Conservation (phyloP, 92 coral and sea anemone genomes). For the Siderastrea siderea region DNA sequence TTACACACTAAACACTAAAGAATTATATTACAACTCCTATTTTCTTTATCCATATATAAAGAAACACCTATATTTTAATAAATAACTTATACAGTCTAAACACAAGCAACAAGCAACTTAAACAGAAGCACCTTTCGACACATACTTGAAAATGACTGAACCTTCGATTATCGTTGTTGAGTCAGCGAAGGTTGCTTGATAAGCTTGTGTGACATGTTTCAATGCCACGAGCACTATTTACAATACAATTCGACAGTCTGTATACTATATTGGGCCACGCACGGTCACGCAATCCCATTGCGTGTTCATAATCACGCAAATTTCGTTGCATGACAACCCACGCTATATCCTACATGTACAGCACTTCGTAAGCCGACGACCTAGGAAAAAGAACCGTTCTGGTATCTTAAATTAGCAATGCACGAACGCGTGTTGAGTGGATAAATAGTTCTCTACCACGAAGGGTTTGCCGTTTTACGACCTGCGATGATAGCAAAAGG, state of each 20-base stretch:
- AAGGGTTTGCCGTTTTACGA: no score
- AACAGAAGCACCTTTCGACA: neutral
- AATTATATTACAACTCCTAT: neutral
- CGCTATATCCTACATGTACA: no score
- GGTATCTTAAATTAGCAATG: neutral
- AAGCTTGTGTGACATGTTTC: neutral
- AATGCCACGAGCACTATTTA: neutral
- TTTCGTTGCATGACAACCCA: no score
- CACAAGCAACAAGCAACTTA: neutral
- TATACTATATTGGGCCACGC: neutral
- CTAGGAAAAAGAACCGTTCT: neutral
- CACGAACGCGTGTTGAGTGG: neutral
- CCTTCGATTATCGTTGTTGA: neutral
- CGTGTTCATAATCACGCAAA: no score
- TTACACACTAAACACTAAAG: neutral
- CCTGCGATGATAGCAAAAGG: neutral
- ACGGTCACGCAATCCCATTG: neutral
- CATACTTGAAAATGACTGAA: neutral
- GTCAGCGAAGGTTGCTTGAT: neutral
- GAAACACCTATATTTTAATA: neutral
- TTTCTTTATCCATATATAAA: neutral
- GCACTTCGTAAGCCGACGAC: neutral
- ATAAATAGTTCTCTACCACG: no score
- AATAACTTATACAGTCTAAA: neutral
- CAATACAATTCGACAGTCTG: neutral